Percentiles rank a stretch among this genome's conserved stretches.
phyloP scores from a whole-genome alignment of 2,797 vertebrate genomes.

The Hapalemur alaotrensis region DNA sequence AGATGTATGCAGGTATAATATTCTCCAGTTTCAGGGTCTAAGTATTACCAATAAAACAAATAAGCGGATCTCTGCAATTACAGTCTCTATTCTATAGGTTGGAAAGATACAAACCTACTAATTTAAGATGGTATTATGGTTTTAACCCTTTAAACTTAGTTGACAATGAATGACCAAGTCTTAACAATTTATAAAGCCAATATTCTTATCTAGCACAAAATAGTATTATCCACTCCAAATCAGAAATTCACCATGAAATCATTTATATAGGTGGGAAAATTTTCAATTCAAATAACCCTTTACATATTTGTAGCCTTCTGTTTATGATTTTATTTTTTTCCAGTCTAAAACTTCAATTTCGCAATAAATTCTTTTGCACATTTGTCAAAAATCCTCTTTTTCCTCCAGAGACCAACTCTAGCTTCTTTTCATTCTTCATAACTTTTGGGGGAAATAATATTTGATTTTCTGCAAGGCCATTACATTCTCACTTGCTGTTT shows the following conservation, averaged over 20 bases:
- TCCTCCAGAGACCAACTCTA: constrained; percentile 35
- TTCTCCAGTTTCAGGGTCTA: background rate
- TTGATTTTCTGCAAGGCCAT: constrained; percentile 39
- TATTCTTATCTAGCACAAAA: constrained; percentile 9
- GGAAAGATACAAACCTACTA: background rate
- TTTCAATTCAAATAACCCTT: constrained; percentile 48
- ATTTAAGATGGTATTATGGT: background rate
- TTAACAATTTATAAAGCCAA: constrained; percentile 53
- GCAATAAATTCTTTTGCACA: constrained; percentile 29
- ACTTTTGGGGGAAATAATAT: constrained; percentile 14
- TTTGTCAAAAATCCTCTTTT: constrained; percentile 45
- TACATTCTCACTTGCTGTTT: constrained; percentile 47
- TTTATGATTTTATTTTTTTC: constrained; percentile 48
- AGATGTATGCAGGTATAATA: background rate
- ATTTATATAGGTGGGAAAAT: background rate
- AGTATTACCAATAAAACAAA: background rate
- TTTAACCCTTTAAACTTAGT: constrained; percentile 41
- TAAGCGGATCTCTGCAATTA: background rate
- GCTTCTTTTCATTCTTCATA: constrained; percentile 44
- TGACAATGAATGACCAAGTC: constrained; percentile 2
- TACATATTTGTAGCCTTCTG: background rate
- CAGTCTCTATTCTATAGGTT: background rate
- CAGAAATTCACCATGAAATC: background rate
- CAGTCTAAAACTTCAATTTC: constrained; percentile 30
- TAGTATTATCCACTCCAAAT: constrained; percentile 4